Evolutionary conservation across 2,797 vertebrate genomes (phyloP), one percentile per base, ranked within the genome.

Genomic region (Jordanella pulchra): DNA sequence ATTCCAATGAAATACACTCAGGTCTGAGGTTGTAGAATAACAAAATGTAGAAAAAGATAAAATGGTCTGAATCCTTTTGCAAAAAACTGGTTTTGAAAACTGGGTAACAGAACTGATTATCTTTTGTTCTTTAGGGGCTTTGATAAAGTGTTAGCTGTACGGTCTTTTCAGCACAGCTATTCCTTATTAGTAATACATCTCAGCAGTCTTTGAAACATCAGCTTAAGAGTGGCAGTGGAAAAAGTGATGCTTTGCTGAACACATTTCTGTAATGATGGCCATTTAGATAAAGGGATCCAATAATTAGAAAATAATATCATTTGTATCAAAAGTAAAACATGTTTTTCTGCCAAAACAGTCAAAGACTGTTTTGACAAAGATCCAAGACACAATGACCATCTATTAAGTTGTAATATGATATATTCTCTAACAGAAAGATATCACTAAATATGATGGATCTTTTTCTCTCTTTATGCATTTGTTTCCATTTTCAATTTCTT

Each of bases 211-310:
- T 69, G 50, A 32, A 73, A 80, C 77, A 72, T 54, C 64, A 64
- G 75, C 77, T 78, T 65, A 66, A 71, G 77, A 79, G 79, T 87
- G 75, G 81, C 83, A 77, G 79, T n/a, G 75, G 80, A 82, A 71
- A 82, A 25, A 44, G 65, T 67, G 82, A 72, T 71, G 86, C 82
- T 85, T 85, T 84, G 85, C 67, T 83, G 84, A 91, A 89, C 86
- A 86, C 86, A 89, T 51, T 78, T 85, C 81, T 87, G 78, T 42
- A 82, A 87, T 81, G 81, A 86, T 89, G 89, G 86, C 89, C 87
- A 77, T 88, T 92, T 67, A 78, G 75, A 87, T 89, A 91, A 92
- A 92, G 89, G 90, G 91, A 89, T 90, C 79, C 74, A 47, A 89
- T 88, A 81, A 89, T 87, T 86, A 80, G 76, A 86, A 90, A 91